Conservation (phyloP, 1,140 invertebrate species). For the Rhyacophila brunnea region DNA sequence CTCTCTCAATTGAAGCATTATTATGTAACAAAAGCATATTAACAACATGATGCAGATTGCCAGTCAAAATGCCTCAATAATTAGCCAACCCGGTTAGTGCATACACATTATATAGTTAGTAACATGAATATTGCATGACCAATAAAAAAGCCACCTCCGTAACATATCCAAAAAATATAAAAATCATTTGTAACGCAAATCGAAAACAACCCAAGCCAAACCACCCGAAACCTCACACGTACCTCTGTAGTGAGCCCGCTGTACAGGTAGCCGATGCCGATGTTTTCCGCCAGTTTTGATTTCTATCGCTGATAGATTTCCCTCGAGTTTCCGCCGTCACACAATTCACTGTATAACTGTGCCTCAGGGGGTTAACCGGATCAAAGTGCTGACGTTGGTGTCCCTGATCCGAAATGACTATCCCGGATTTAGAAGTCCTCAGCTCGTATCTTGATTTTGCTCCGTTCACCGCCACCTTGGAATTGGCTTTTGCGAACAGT, state of each 20-base stretch:
- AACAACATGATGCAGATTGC: too few relatives aligned
- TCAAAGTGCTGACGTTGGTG: constrained; percentile 8
- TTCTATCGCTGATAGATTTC: too few relatives aligned
- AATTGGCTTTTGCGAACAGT: too few relatives aligned
- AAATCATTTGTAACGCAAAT: not conserved
- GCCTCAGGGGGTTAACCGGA: constrained; percentile 38
- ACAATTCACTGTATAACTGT: constrained; percentile 42
- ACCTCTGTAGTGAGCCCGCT: constrained; percentile 21
- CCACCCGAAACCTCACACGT: constrained; percentile 27
- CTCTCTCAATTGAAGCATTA: not conserved
- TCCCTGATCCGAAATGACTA: constrained; percentile 8
- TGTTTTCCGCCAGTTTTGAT: too few relatives aligned
- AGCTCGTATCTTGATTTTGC: constrained; percentile 5
- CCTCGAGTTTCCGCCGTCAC: constrained; percentile 7
- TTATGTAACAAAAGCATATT: not conserved
- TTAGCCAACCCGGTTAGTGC: too few relatives aligned
- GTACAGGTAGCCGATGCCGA: too few relatives aligned
- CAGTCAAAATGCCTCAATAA: too few relatives aligned
- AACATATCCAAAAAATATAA: not conserved
- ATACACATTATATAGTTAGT: too few relatives aligned
- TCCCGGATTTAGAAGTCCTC: constrained; percentile 16
- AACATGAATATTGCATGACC: too few relatives aligned
- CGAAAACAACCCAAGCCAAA: constrained; percentile 10
- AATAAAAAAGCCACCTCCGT: not conserved
- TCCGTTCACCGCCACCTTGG: not conserved